Base-by-base conservation (phyloP, 2,113 vertebrate species). In the Melozone crissalis region DNA sequence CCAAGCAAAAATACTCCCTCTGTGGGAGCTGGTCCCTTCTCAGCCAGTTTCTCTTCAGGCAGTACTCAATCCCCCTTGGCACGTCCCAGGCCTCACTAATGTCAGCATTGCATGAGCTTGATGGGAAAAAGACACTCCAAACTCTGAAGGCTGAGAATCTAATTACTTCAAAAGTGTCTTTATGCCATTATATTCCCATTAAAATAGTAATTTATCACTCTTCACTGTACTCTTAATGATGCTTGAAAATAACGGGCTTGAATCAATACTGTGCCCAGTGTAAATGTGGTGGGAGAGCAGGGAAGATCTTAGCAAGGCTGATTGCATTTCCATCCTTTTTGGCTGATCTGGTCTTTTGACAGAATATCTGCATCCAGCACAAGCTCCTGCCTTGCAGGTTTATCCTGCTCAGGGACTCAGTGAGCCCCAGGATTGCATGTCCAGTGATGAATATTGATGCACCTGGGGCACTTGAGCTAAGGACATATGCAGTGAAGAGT, bases 131-230 rank as follows among this genome's bases (percentile, higher is more conserved):
- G 30, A 39, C 83, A 67, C 52, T 88, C 47, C 24, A 37, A 10
- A 13, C 39, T 75, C 47, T 61, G 47, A 93, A 67, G 26, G 18
- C 55, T 84, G 59, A 74, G 61, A 63, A 75, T 63, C 39, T 93
- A 90, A 93, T 90, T 88, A 91, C 75, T 92, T 85, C 78, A 57
- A 33, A 94, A 95, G 75, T 92, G 52, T 84, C 68, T 95, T 93
- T 90, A 78, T 41, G 57, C 61, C 68, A 94, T 96, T 96, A 95
- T 91, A 81, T 84, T 95, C 65, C 1, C 82, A 94, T 95, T 94
- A 91, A 94, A 93, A 73, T 59, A 84, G 39, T 84, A 93, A 95
- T 95, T 90, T 71, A 81, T 88, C 68, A 63, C 37, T 88, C 41
- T 84, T 59, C 68, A 78, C 67, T 95, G 43, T 86, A 52, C 27